Conservation (phyloP, 1,140 invertebrate species). For the Brachionus calyciflorus region DNA sequence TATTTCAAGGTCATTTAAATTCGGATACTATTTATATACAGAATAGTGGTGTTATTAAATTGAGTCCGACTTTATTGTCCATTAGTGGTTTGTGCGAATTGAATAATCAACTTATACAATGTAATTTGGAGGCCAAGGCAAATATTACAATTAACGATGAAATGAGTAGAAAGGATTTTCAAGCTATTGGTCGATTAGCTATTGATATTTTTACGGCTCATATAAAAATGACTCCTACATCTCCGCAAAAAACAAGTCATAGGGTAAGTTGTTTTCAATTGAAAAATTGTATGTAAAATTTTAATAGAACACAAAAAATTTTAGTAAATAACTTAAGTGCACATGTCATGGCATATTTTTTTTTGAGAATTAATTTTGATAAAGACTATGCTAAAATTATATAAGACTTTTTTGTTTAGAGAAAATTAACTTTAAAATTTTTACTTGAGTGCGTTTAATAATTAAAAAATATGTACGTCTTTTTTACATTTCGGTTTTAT, state of each 20-base stretch:
- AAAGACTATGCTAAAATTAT: no score
- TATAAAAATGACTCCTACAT: background rate
- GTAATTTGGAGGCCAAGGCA: background rate
- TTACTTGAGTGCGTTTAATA: no score
- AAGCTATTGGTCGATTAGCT: constrained; percentile 17
- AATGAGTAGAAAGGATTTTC: constrained; percentile 5
- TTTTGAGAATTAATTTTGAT: no score
- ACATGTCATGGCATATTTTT: no score
- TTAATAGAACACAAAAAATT: no score
- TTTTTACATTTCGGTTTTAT: no score
- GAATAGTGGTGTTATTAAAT: constrained; percentile 32
- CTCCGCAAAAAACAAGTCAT: background rate
- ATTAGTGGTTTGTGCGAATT: constrained; percentile 31
- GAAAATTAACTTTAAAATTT: no score
- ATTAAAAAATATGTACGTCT: no score
- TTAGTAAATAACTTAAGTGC: no score
- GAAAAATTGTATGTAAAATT: no score
- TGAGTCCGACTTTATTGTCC: constrained; percentile 12
- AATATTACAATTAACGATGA: background rate
- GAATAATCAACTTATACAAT: background rate
- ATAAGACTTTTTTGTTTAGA: no score
- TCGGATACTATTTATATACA: constrained; percentile 34
- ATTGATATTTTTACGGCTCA: constrained; percentile 28
- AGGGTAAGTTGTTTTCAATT: background rate
- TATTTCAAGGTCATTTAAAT: constrained; percentile 43